Evolutionary conservation across 2,797 vertebrate genomes (phyloP).

Genomic region (Nothura maculosa): DNA sequence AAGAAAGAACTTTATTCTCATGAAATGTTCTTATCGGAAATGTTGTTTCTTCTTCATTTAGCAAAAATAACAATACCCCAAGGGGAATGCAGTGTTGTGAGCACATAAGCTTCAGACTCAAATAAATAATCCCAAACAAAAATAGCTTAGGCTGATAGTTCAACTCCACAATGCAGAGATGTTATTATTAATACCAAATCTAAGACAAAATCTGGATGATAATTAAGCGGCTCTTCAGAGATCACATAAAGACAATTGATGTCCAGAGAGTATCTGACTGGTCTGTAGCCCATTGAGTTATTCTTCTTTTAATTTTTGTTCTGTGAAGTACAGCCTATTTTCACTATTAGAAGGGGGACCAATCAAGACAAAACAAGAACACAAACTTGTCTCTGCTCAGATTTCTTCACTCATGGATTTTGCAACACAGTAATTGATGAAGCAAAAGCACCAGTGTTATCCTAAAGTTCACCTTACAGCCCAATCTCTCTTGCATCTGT

Average conservation of each 20-base stretch:
- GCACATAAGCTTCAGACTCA: constrained; percentile 41
- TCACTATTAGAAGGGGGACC: background rate
- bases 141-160: constrained; percentile 14
- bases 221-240: background rate
- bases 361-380: background rate
- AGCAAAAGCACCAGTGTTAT: background rate
- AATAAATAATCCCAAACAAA: constrained; percentile 57
- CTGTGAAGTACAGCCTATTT: background rate
- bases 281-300: background rate
- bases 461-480: background rate
- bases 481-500: background rate
- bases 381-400: background rate
- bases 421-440: background rate
- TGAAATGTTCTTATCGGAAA: constrained; percentile 59
- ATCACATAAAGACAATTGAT: background rate
- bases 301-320: background rate
- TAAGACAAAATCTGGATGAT: background rate
- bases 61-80: constrained; percentile 72
- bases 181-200: background rate
- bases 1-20: constrained; percentile 67
- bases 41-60: constrained; percentile 73
- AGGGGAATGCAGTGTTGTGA: constrained; percentile 19
- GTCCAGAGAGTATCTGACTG: background rate
- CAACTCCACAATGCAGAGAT: background rate
- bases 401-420: background rate